These are phyloP conservation scores for Peromyscus polionotus DNA, from an alignment of 2,113 vertebrate species.

Conservation along the genomic window DNA sequence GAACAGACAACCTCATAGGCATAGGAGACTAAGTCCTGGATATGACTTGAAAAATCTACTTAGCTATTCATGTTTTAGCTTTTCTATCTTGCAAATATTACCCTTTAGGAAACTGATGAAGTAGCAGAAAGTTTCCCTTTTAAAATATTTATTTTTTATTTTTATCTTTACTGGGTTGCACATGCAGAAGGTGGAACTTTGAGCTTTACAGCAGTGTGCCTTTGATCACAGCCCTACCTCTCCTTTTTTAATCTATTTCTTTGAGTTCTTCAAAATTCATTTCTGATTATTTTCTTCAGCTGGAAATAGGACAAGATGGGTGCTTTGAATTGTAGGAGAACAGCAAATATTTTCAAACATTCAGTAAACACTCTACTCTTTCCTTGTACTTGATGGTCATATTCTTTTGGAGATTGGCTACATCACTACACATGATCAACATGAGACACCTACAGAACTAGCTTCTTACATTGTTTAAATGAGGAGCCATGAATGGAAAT, in stretches of 20 bases:
- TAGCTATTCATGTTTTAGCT: not conserved
- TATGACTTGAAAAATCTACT: not conserved
- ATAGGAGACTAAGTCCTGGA: not conserved
- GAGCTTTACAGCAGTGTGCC: not conserved
- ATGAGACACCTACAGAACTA: not conserved
- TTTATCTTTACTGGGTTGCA: not conserved
- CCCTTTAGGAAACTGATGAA: not conserved
- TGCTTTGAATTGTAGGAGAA: not conserved
- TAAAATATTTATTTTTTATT: slow-evolving; percentile 5
- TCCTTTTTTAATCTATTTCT: not conserved
- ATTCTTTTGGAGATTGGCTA: not conserved
- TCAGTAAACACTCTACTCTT: not conserved
- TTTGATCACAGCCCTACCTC: not conserved
- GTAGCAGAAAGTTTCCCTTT: not conserved
- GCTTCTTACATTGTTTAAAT: not conserved
- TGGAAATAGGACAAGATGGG: not conserved
- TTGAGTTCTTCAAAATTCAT: slow-evolving; percentile 19
- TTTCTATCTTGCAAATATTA: slow-evolving; percentile 5
- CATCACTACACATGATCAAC: not conserved
- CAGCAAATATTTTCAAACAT: not conserved
- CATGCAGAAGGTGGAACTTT: not conserved
- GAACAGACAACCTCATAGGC: not conserved
- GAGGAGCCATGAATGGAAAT: not conserved
- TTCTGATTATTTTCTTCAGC: slow-evolving; percentile 14
- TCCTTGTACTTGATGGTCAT: not conserved